Base-by-base conservation (phyloP, 2,888 invertebrate species). In the Autographa gamma region DNA sequence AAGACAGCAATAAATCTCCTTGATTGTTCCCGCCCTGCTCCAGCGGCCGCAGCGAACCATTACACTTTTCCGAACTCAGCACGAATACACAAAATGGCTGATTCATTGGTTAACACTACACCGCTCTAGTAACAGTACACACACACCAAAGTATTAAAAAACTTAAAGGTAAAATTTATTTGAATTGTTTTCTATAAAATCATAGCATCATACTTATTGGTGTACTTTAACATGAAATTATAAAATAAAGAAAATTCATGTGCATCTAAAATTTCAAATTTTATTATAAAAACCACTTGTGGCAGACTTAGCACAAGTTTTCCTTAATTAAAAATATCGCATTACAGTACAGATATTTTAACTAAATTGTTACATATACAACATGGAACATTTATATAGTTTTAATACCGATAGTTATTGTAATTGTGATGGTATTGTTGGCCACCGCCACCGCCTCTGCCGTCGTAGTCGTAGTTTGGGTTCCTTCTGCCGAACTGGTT, bases 371-470 rank as follows among this genome's bases (percentile, higher is more conserved):
- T 32, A 3, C 1, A 19, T 34, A 54, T n/a, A 63, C 16, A 25
- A 25, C 54, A 41, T 66, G 34, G 19, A 52, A 69, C 56, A 63
- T 31, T 34, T 25, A 9, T 25, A 3, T 25, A 19, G 52, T 67
- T 66, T 82, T 86, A 92, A 80, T 92, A 92, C 48, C 89, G 88
- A 80, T 92, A 87, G 60, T 85, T 86, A 79, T 76, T 89, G 60
- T 90, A 89, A 70, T 89, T 89, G 70, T 88, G 90, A 56, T 88
- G 85, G 61, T 76, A 82, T 56, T 76, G 76, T 63, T 89, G 88
- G 54, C 87, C 88, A 13, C 41, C 38, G 32, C 69, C 73, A 16
- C 85, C 86, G 19, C 86, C 86, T 75, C 90, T 86, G 73, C 85
- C 85, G 48, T 89, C 88, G 77, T 90, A 90, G 63, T 89, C 85